Conservation (phyloP, 2,113 vertebrate species). For the Bambusicola thoracicus region DNA sequence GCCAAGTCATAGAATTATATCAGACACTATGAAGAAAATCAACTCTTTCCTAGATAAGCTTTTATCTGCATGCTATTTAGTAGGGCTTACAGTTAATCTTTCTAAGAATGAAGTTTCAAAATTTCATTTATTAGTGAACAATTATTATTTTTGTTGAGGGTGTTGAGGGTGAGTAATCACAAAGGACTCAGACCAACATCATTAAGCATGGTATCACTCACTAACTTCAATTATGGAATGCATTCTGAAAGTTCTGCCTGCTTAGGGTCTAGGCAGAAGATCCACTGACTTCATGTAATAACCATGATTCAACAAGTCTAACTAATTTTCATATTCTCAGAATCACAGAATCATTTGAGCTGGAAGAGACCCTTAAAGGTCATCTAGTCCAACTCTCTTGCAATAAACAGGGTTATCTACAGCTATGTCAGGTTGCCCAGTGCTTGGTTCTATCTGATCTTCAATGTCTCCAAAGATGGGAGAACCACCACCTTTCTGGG, state of each 20-base stretch:
- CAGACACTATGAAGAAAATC: no score
- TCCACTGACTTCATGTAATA: not conserved
- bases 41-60: no score
- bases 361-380: no score
- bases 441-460: no score
- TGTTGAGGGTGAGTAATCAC: not conserved
- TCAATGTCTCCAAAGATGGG: no score
- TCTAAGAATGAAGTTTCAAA: not conserved
- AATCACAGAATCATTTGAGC: no score
- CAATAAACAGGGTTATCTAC: no score
- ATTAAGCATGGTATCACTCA: not conserved
- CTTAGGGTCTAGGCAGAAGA: not conserved
- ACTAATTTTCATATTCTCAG: not conserved
- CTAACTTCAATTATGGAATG: not conserved
- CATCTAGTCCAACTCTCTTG: no score
- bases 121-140: not conserved
- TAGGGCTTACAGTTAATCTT: not conserved
- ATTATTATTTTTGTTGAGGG: not conserved
- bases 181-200: not conserved
- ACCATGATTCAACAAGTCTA: not conserved
- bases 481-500: no score
- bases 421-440: no score
- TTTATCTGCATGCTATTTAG: not conserved
- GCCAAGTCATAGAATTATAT: no score
- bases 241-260: not conserved